Conservation (phyloP, 2,113 vertebrate genomes). For the Phyllopteryx taeniolatus region DNA sequence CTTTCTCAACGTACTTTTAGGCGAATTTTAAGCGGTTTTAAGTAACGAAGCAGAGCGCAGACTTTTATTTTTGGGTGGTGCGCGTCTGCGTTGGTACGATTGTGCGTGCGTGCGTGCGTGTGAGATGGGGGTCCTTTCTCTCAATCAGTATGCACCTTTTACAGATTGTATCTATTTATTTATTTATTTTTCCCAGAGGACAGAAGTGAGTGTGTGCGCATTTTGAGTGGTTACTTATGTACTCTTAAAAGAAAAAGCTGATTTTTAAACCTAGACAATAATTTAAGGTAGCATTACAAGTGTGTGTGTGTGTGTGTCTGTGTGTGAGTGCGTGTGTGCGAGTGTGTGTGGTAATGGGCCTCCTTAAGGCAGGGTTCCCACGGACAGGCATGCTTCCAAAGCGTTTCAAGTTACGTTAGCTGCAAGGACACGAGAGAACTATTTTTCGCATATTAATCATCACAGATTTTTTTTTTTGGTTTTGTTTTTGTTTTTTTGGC, state of each 20-base stretch:
- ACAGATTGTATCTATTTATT: conserved; percentile 81
- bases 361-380: conserved; percentile 67
- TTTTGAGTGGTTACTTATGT: conserved; percentile 56
- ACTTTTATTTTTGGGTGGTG: conserved; percentile 43
- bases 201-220: conserved; percentile 45
- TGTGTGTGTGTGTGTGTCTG: conserved; percentile 8
- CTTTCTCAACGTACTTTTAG: conserved; percentile 68
- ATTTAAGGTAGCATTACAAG: conserved; percentile 73
- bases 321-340: conserved; percentile 27
- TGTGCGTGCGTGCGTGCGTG: conserved; percentile 46
- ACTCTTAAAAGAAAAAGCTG: conserved; percentile 60
- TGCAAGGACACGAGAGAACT: conserved; percentile 49
- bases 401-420: conserved; percentile 52
- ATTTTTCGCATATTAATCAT: conserved; percentile 32
- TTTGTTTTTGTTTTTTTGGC: conserved; percentile 7
- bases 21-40: conserved; percentile 72
- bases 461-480: conserved; percentile 4
- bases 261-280: conserved; percentile 71
- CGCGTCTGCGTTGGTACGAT: conserved; percentile 24
- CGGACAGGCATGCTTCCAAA: conserved; percentile 73
- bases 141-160: conserved; percentile 75
- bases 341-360: conserved; percentile 56
- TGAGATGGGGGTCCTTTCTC: conserved; percentile 56
- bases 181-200: conserved; percentile 77
- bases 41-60: conserved; percentile 71